phyloP scores from a whole-genome alignment of 2,797 vertebrate genomes.

The Champsocephalus gunnari region DNA sequence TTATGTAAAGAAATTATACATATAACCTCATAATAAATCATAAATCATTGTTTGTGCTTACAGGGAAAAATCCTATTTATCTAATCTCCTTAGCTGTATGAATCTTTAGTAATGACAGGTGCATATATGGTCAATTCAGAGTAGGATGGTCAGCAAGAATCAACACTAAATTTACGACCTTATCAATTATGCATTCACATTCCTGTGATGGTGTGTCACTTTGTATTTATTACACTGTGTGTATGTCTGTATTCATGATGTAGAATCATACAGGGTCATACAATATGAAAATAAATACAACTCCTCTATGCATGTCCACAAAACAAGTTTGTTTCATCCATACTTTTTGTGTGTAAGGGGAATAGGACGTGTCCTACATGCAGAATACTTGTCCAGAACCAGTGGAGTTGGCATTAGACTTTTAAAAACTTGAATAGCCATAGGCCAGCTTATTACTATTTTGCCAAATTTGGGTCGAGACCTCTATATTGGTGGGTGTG shows the following conservation, averaged over 20 bases:
- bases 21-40: conserved; percentile 15
- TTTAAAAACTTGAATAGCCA: background rate
- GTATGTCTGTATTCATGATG: conserved; percentile 22
- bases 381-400: background rate
- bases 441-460: conserved; percentile 1
- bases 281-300: no score
- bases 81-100: conserved; percentile 11
- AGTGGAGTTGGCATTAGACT: background rate
- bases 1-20: conserved; percentile 1
- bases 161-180: conserved; percentile 53
- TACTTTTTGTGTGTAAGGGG: background rate
- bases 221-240: conserved; percentile 75
- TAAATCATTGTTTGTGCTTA: conserved; percentile 7
- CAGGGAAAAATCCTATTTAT: background rate
- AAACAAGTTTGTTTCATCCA: background rate
- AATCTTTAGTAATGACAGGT: background rate
- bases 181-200: conserved; percentile 96
- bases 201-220: conserved; percentile 91
- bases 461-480: conserved; percentile 36
- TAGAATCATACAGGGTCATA: conserved; percentile 7
- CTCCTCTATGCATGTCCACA: background rate
- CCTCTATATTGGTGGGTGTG: conserved; percentile 31
- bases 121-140: conserved; percentile 12
- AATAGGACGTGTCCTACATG: background rate
- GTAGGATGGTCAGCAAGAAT: conserved; percentile 31